Evolutionary conservation across 2,113 vertebrate genomes (phyloP).

Genomic region (Peromyscus maniculatus): DNA sequence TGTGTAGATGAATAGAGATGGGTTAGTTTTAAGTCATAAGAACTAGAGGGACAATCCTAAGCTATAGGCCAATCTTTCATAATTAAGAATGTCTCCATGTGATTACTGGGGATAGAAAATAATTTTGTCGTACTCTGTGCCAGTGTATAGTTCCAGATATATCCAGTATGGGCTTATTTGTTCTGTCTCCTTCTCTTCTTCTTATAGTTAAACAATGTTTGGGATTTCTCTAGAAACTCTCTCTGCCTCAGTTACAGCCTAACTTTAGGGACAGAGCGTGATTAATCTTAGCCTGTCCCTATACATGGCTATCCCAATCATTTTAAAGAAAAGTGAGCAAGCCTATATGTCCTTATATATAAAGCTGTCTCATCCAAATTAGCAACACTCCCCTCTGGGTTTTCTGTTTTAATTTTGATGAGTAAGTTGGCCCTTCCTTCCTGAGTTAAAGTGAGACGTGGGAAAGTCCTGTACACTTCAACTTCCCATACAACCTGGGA

Average conservation of each 20-base stretch:
- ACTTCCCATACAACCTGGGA: not conserved
- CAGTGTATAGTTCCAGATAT: not conserved
- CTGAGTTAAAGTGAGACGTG: not conserved
- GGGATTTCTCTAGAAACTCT: slow-evolving; percentile 1
- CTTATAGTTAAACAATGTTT: not conserved
- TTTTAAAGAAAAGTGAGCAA: slow-evolving; percentile 34
- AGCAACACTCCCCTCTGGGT: not conserved
- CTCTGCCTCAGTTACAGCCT: not conserved
- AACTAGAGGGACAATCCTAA: not conserved
- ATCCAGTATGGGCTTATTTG: not conserved
- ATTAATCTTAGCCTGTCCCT: not conserved
- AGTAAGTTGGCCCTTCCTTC: not conserved
- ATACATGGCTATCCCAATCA: slow-evolving; percentile 7
- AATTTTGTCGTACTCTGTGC: not conserved
- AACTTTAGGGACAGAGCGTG: not conserved
- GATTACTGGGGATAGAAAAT: not conserved
- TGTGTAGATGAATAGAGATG: not conserved
- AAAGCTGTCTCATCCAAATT: not conserved
- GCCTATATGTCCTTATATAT: not conserved
- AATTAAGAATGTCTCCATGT: not conserved
- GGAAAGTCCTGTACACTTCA: not conserved
- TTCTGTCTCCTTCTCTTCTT: not conserved
- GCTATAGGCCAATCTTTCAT: not conserved
- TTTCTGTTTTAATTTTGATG: slow-evolving; percentile 30
- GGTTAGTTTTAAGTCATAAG: not conserved